These are phyloP conservation scores for Sogatella furcifera DNA, from an alignment of 1,140 invertebrate species.

Conservation along the genomic window DNA sequence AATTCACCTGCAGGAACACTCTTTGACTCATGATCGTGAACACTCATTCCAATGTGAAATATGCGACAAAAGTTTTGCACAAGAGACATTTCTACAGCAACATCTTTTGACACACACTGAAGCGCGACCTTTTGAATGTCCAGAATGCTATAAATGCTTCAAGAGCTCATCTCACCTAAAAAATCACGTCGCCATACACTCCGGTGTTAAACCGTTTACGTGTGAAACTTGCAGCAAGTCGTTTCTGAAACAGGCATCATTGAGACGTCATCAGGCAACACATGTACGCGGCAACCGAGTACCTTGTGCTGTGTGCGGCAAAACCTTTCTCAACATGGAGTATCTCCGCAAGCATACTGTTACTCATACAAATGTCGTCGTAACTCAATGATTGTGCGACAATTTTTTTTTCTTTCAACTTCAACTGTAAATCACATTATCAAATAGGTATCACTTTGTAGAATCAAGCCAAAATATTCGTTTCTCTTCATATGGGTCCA, in stretches of 20 bases:
- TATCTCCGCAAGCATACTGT: conserved; percentile 13
- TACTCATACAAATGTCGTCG: conserved; percentile 1
- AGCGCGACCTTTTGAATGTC: conserved; percentile 46
- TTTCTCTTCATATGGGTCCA: too few species aligned
- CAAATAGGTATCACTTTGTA: too few species aligned
- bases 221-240: conserved; percentile 44
- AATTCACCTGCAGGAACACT: conserved; percentile 23
- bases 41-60: conserved; percentile 36
- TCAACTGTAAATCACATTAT: too few species aligned
- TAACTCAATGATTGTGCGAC: too few species aligned
- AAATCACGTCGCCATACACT: conserved; percentile 30
- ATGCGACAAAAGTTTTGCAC: conserved; percentile 30
- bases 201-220: conserved; percentile 31
- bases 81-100: conserved; percentile 40
- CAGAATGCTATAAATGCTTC: conserved; percentile 33
- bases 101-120: conserved; percentile 65
- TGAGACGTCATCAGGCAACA: conserved; percentile 31
- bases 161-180: conserved; percentile 23
- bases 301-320: conserved; percentile 34
- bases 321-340: conserved; percentile 17
- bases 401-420: too few species aligned
- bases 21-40: conserved; percentile 33
- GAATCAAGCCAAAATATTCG: too few species aligned
- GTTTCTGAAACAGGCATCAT: conserved; percentile 34
- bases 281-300: conserved; percentile 38